A percentile compares a stretch with the other conserved stretches of the same genome.
phyloP scores from a whole-genome alignment of 2,888 invertebrate species.

The Antitype chi region DNA sequence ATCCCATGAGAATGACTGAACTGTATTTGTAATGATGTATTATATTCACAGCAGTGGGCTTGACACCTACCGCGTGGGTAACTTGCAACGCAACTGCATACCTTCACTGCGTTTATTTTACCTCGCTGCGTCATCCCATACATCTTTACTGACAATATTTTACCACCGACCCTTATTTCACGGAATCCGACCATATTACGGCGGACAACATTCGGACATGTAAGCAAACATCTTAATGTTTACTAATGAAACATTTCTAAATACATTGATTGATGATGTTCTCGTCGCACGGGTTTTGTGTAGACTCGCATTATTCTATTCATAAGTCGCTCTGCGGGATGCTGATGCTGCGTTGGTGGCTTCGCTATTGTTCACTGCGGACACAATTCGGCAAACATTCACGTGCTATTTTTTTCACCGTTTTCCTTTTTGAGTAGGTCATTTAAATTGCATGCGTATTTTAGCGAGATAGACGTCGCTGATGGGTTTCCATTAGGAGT shows the following conservation, averaged over 20 bases:
- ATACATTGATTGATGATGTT: slow-evolving; percentile 89
- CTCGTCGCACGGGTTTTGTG: slow-evolving; percentile 86
- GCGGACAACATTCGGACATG: slow-evolving; percentile 87
- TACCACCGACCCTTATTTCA: slow-evolving; percentile 84
- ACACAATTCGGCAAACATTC: slow-evolving; percentile 86
- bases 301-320: slow-evolving; percentile 86
- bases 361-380: slow-evolving; percentile 83
- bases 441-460: slow-evolving; percentile 89
- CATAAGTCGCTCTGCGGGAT: slow-evolving; percentile 87
- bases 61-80: slow-evolving; percentile 81
- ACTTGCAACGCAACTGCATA: slow-evolving; percentile 69
- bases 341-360: slow-evolving; percentile 87
- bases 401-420: slow-evolving; percentile 77
- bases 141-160: slow-evolving; percentile 82
- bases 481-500: slow-evolving; percentile 87
- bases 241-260: slow-evolving; percentile 90
- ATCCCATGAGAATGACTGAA: slow-evolving; percentile 70
- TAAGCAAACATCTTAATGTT: slow-evolving; percentile 91
- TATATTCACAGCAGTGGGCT: slow-evolving; percentile 80
- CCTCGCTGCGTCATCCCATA: slow-evolving; percentile 76
- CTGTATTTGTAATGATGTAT: slow-evolving; percentile 76
- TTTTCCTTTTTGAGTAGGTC: slow-evolving; percentile 79
- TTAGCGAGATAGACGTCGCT: slow-evolving; percentile 77
- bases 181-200: slow-evolving; percentile 84
- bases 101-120: slow-evolving; percentile 75